A percentile compares a stretch with the other conserved stretches of the same genome.
Evolutionary conservation across 2,797 vertebrate genomes (phyloP).

Genomic region (Vespertilio murinus): DNA sequence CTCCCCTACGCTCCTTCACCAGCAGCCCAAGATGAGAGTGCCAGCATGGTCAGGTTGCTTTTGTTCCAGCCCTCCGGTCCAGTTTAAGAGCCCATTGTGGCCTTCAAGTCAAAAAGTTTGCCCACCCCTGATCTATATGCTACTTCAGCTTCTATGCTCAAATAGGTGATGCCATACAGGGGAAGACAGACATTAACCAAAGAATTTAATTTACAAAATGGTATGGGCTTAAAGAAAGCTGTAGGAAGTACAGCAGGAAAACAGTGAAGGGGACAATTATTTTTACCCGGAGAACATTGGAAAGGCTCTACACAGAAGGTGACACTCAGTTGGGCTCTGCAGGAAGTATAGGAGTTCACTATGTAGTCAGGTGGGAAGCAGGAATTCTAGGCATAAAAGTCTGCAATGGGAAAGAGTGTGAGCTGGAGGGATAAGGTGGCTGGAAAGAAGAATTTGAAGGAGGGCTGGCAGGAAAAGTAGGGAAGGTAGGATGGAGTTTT

Average conservation of each 20-base stretch:
- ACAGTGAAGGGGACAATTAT: neutral
- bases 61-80: too few relatives aligned
- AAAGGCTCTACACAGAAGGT: neutral
- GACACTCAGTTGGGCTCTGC: neutral
- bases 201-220: neutral
- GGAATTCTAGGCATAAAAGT: neutral
- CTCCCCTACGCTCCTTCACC: too few relatives aligned
- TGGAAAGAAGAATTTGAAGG: constrained; percentile 6
- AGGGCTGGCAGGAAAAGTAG: neutral
- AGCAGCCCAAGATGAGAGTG: too few relatives aligned
- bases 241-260: neutral
- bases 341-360: neutral
- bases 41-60: too few relatives aligned
- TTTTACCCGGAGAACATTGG: neutral
- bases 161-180: neutral
- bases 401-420: neutral
- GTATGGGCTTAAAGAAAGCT: neutral
- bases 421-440: too few relatives aligned
- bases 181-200: neutral
- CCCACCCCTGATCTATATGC: too few relatives aligned
- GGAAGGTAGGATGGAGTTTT: neutral
- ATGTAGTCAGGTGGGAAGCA: neutral
- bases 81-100: too few relatives aligned
- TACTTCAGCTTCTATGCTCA: neutral
- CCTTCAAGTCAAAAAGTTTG: too few relatives aligned